Evolutionary conservation across 2,888 invertebrate species (phyloP), one percentile per base, ranked within the genome.

Genomic region (Latrodectus elegans): DNA sequence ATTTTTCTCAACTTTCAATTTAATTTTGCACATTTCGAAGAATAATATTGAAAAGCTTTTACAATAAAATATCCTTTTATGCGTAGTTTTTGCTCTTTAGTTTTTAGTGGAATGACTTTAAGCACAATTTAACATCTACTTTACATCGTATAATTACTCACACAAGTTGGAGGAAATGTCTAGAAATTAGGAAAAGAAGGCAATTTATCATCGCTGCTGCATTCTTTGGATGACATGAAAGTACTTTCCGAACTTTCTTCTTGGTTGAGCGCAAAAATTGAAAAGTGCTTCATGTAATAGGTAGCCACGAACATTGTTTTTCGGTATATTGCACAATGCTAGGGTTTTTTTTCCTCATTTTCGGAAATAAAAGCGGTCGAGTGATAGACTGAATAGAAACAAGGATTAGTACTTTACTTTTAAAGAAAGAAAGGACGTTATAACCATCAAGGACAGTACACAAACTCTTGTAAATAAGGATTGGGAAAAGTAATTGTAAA

Each of bases 81-180:
- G 38, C 17, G 1, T 72, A 72, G 51, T 80, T 79, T 70, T 78
- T 64, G 60, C 53, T 22, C n/a, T 49, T 60, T 60, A 14, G 17
- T 72, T 72, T 72, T 72, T 72, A 72, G n/a, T 71, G 55, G 68
- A 81, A 81, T 74, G 74, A 73, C 81, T 81, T 81, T 81, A 67
- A 53, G 81, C 81, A 52, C 81, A 81, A 76, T 83, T 83, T 76
- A 83, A 83, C 83, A 83, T 83, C 83, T 83, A 83, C 76, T 83
- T 76, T 83, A 76, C 83, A 83, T 77, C 73, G 51, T 77, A 75
- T 83, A 83, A 83, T 83, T 83, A 77, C 76, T 83, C 76, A 76
- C 38, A 64, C 68, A 71, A 77, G 67, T 67, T 67, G 52, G 74
- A 53, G 53, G 65, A 81, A 72, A 72, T 81, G 81, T 81, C 81